Base-by-base conservation (phyloP, 1,140 invertebrate genomes). In the Eumeta japonica region DNA sequence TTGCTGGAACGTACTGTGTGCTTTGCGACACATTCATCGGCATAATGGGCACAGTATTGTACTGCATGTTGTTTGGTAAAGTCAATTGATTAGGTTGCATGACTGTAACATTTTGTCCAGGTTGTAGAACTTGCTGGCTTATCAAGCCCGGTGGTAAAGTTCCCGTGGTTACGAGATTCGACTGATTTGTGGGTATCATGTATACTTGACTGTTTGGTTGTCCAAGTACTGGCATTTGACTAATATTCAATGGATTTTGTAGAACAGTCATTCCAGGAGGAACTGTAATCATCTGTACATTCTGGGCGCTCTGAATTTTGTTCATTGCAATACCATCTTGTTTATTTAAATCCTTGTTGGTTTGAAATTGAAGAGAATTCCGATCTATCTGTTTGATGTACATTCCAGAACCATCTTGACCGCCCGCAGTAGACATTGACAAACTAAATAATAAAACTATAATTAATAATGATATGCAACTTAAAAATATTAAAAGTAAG, bases 201-300 rank as follows among this genome's bases (percentile, higher is more conserved):
- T 73, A 73, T 2, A 73, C 68, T 46, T 73, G 68, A 39, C 62
- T 71, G 28, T 73, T 73, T 0, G 54, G 65, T 31, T 71, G 68
- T 0, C 66, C 64, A 9, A 73, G 51, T 12, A 73, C 45, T 1
- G 62, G 62, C 59, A 73, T 62, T 38, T 73, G 68, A 28, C 60
- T 55, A 15, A 73, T 61, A 34, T 68, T 71, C 4, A 73, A 39
- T 1, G 64, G 68, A 36, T 71, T 73, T 36, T 71, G 68, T 10
- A 73, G 39, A 0, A 73, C 64, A 3, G 68, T 73, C 68, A 73
- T 73, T 10, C 68, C 68, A 12, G 57, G 64, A 1, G 68, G 68
- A 0, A 73, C 64, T 3, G 64, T 73, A 35, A 73, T 71, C 68
- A 73, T 73, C 50, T 73, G 68, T 2, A 73, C 55, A 42, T 73